These are phyloP conservation scores for Phaonia tiefii DNA, from an alignment of 2,888 invertebrate species.

Conservation along the genomic window DNA sequence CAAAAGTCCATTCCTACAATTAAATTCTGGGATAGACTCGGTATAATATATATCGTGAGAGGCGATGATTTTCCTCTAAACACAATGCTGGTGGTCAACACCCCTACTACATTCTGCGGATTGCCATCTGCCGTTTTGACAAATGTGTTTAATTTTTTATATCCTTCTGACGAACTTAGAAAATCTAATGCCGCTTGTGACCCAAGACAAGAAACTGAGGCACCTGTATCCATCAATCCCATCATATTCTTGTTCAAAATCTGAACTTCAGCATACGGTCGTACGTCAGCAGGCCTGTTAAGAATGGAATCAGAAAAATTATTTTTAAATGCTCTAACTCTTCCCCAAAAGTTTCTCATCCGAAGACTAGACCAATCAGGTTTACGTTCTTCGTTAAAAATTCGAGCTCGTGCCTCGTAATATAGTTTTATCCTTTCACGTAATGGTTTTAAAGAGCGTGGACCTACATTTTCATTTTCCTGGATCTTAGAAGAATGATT, in stretches of 20 bases:
- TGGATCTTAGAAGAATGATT: too few species aligned
- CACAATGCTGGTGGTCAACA: conserved; percentile 7
- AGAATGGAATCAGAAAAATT: conserved; percentile 8
- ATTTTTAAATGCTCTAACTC: conserved; percentile 17
- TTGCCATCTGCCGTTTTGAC: conserved; percentile 44
- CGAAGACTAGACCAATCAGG: conserved; percentile 7
- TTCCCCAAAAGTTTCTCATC: conserved; percentile 36
- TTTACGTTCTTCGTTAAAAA: neutral
- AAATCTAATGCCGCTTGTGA: too few species aligned
- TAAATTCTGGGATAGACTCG: too few species aligned
- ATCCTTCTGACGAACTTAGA: too few species aligned
- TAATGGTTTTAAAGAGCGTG: conserved; percentile 20
- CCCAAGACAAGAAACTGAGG: too few species aligned
- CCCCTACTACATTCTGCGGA: conserved; percentile 14
- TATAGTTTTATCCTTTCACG: conserved; percentile 34
- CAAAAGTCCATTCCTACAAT: conserved; percentile 56
- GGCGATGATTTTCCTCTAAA: neutral
- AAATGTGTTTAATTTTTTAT: too few species aligned
- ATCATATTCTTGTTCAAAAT: conserved; percentile 40
- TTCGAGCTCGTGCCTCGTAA: neutral
- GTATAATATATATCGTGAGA: too few species aligned
- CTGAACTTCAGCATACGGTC: conserved; percentile 52
- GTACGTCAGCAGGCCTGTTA: conserved; percentile 37
- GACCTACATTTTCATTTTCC: neutral
- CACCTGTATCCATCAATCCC: too few species aligned